Evolutionary conservation across 2,888 invertebrate genomes (phyloP).

Genomic region (Sinotaia quadrata): DNA sequence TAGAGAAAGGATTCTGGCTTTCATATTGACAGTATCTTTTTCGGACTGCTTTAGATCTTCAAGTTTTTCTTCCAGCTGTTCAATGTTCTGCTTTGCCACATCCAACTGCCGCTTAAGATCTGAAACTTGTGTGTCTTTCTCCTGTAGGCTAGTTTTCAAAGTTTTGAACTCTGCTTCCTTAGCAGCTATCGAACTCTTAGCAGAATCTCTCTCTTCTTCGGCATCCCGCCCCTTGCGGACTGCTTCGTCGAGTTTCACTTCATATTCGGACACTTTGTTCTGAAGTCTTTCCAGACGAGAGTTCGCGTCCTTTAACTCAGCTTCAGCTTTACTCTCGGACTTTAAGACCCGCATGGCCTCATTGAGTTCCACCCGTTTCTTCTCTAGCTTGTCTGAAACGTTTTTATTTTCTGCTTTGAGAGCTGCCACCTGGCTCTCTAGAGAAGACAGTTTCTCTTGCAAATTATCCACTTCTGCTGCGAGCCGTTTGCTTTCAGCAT

Average conservation of each 20-base stretch:
- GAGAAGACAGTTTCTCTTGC: conserved; percentile 41
- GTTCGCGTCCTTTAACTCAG: conserved; percentile 35
- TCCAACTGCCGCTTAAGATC: conserved; percentile 29
- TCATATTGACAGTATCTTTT: conserved; percentile 29
- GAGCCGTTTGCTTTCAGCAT: conserved; percentile 42
- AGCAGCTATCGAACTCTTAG: conserved; percentile 4
- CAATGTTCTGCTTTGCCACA: conserved; percentile 18
- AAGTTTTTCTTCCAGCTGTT: conserved; percentile 26
- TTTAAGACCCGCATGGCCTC: conserved; percentile 32
- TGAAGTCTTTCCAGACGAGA: conserved; percentile 36
- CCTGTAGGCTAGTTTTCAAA: conserved; percentile 19
- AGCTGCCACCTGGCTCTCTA: conserved; percentile 37
- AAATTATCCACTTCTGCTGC: conserved; percentile 38
- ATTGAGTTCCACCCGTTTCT: conserved; percentile 32
- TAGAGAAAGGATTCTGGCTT: conserved; percentile 34
- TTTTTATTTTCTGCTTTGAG: conserved; percentile 39
- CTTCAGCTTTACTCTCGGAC: conserved; percentile 27
- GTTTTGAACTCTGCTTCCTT: conserved; percentile 27
- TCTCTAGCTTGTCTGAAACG: conserved; percentile 26
- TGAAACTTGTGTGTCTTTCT: conserved; percentile 24
- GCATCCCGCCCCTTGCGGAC: conserved; percentile 39
- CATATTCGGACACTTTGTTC: conserved; percentile 36
- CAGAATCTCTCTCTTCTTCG: conserved; percentile 27
- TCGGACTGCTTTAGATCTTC: conserved; percentile 27
- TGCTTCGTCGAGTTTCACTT: conserved; percentile 41